Evolutionary conservation across 2,888 invertebrate species (phyloP).

Genomic region (Julus scanicus): DNA sequence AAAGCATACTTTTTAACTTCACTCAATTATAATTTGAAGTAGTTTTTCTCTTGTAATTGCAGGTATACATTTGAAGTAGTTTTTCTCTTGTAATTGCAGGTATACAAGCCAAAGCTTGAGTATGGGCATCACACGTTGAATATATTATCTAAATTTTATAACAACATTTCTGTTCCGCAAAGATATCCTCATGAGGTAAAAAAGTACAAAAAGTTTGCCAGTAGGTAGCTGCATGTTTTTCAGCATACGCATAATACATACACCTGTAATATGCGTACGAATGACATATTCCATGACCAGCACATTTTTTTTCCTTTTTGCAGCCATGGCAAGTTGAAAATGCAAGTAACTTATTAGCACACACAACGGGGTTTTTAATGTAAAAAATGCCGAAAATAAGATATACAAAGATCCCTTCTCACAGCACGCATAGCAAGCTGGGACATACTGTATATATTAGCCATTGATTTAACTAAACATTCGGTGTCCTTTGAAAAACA

Average conservation of each 20-base stretch:
- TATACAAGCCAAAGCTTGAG: too few relatives aligned
- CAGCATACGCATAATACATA: not conserved
- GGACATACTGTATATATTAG: constrained; percentile 45
- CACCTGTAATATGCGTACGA: constrained; percentile 30
- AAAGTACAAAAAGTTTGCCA: not conserved
- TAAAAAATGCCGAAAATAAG: constrained; percentile 45
- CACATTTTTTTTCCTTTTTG: not conserved
- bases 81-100: too few relatives aligned
- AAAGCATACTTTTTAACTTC: too few relatives aligned
- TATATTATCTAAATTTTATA: too few relatives aligned
- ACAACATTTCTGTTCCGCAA: too few relatives aligned
- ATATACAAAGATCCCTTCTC: constrained; percentile 43
- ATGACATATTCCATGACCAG: constrained; percentile 11
- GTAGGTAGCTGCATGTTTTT: not conserved
- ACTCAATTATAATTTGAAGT: too few relatives aligned
- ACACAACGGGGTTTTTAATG: constrained; percentile 44
- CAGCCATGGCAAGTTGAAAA: not conserved
- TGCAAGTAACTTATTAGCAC: constrained; percentile 15
- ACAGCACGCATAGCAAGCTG: constrained; percentile 28
- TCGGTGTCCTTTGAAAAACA: constrained; percentile 36
- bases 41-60: too few relatives aligned
- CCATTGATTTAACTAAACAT: constrained; percentile 45
- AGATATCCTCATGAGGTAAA: not conserved
- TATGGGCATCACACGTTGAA: too few relatives aligned
- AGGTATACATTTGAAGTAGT: too few relatives aligned